Evolutionary conservation across 2,113 vertebrate species (phyloP).

Genomic region (Austrofundulus limnaeus): DNA sequence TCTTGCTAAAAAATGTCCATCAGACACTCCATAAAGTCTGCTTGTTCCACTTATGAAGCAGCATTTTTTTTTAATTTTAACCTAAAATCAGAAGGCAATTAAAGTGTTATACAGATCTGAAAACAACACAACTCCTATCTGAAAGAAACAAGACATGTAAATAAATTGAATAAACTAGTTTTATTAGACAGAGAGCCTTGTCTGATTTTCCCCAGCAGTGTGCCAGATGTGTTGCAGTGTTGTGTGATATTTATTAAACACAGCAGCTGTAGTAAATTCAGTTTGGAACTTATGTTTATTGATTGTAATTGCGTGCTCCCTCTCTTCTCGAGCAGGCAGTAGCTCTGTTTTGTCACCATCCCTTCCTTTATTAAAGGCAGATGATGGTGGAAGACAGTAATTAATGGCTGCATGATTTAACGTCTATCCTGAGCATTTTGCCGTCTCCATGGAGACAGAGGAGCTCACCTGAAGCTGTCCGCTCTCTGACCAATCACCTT

Average conservation of each 20-base stretch:
- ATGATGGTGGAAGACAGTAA: slow-evolving; percentile 60
- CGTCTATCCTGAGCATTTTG: slow-evolving; percentile 53
- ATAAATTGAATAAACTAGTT: background rate
- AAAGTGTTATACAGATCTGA: background rate
- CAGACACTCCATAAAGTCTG: no score
- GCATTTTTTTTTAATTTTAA: no score
- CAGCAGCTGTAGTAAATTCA: slow-evolving; percentile 17
- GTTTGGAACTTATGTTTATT: slow-evolving; percentile 29
- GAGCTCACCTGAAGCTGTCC: slow-evolving; percentile 63
- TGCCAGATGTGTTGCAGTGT: background rate
- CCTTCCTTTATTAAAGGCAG: slow-evolving; percentile 58
- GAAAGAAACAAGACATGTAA: background rate
- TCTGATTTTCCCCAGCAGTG: background rate
- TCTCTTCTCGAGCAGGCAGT: slow-evolving; percentile 22
- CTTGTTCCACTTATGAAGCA: no score
- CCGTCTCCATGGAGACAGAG: slow-evolving; percentile 60
- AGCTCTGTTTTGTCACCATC: slow-evolving; percentile 38
- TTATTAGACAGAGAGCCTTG: background rate
- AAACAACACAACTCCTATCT: background rate
- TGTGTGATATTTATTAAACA: slow-evolving; percentile 22
- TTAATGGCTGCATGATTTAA: slow-evolving; percentile 65
- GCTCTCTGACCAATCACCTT: slow-evolving; percentile 64
- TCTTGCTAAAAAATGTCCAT: no score
- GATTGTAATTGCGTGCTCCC: slow-evolving; percentile 40
- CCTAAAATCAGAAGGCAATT: background rate